These are phyloP conservation scores for Camptogramma bilineatum DNA, from an alignment of 2,888 invertebrate genomes.

Conservation along the genomic window DNA sequence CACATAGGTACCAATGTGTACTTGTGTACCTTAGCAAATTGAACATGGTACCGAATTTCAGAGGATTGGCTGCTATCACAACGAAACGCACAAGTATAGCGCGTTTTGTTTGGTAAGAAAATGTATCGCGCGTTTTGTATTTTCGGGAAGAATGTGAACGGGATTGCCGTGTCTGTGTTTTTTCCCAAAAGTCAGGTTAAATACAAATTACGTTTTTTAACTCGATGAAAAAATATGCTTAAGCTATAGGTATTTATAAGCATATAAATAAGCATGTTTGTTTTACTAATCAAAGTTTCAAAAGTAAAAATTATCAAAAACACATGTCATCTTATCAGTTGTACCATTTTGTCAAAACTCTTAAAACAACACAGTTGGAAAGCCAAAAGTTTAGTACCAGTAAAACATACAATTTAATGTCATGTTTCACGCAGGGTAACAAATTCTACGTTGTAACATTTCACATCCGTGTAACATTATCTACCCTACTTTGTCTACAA, in stretches of 20 bases:
- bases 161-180: not conserved
- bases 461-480: conserved; percentile 32
- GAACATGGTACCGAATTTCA: conserved; percentile 31
- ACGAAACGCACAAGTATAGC: not conserved
- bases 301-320: not conserved
- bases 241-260: too few relatives aligned
- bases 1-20: conserved; percentile 37
- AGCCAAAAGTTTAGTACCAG: conserved; percentile 8
- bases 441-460: conserved; percentile 26
- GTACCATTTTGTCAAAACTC: not conserved
- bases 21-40: conserved; percentile 36
- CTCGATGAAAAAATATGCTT: too few relatives aligned
- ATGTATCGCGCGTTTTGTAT: not conserved
- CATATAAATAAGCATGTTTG: too few relatives aligned
- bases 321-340: not conserved
- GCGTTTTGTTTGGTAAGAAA: too few relatives aligned
- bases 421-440: conserved; percentile 18
- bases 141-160: not conserved
- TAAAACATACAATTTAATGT: conserved; percentile 14
- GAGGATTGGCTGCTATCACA: not conserved
- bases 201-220: too few relatives aligned
- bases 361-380: conserved; percentile 6
- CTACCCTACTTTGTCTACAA: conserved; percentile 36
- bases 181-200: too few relatives aligned
- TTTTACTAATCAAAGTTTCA: not conserved